Percentiles rank a stretch among this genome's conserved stretches.
Evolutionary conservation across 1,140 invertebrate species (phyloP).

Genomic region (Saxidomus purpurata): DNA sequence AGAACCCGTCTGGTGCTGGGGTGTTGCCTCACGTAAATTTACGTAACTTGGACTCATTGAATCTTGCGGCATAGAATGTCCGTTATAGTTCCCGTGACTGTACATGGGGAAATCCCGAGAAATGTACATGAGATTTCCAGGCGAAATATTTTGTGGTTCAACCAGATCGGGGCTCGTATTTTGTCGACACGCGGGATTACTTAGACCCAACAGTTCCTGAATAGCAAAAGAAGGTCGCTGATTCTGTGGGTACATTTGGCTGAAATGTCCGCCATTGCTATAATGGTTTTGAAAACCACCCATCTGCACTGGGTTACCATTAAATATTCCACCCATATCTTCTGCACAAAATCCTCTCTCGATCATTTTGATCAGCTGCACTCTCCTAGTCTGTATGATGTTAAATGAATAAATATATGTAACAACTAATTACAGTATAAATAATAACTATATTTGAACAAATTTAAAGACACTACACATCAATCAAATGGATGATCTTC

Average conservation of each 20-base stretch:
- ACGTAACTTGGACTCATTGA: slow-evolving; percentile 42
- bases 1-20: slow-evolving; percentile 13
- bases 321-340: slow-evolving; percentile 47
- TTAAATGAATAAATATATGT: background rate
- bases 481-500: background rate
- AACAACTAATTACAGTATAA: background rate
- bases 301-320: slow-evolving; percentile 45
- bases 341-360: slow-evolving; percentile 62
- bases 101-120: slow-evolving; percentile 62
- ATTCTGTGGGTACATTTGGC: slow-evolving; percentile 55
- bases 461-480: background rate
- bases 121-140: slow-evolving; percentile 64
- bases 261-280: slow-evolving; percentile 55
- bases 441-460: background rate
- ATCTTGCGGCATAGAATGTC: slow-evolving; percentile 39
- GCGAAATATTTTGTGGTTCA: slow-evolving; percentile 42
- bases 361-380: slow-evolving; percentile 34
- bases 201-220: slow-evolving; percentile 57
- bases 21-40: slow-evolving; percentile 41
- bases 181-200: slow-evolving; percentile 55
- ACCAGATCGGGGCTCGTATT: slow-evolving; percentile 54
- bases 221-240: slow-evolving; percentile 63
- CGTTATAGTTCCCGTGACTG: slow-evolving; percentile 40
- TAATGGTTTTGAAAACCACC: slow-evolving; percentile 51
- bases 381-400: background rate